A percentile compares a stretch with the other conserved stretches of the same genome.
Evolutionary conservation across 1,140 invertebrate species (phyloP).

Genomic region (Panagrolaimus sp.): DNA sequence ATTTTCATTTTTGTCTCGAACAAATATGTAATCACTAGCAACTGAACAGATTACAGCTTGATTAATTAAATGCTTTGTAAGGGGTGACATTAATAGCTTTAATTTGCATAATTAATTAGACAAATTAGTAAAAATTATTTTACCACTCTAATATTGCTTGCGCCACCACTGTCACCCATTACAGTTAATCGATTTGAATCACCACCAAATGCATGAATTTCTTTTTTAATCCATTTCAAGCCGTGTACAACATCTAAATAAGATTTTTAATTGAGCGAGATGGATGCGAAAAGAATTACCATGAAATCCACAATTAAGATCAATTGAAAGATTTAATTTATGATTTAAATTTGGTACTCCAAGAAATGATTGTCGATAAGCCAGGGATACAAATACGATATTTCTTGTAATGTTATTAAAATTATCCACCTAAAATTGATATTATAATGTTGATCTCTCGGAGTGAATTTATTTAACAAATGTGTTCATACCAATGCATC

Average conservation of each 20-base stretch:
- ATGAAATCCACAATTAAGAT: slow-evolving; percentile 10
- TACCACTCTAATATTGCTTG: background rate
- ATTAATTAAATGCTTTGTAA: background rate
- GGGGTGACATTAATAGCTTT: background rate
- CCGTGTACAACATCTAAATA: background rate
- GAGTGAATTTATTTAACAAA: no score
- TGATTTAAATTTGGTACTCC: slow-evolving; percentile 1
- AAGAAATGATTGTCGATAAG: background rate
- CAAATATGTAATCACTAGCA: no score
- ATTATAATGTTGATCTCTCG: no score
- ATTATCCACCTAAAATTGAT: background rate
- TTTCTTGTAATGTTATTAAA: slow-evolving; percentile 7
- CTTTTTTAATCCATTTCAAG: slow-evolving; percentile 7
- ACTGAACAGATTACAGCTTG: background rate
- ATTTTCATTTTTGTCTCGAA: slow-evolving; percentile 10
- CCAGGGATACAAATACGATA: background rate
- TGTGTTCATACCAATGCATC: background rate
- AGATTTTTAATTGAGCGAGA: background rate
- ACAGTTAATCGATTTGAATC: background rate
- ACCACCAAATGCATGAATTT: slow-evolving; percentile 1
- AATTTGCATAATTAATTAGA: no score
- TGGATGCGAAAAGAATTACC: background rate
- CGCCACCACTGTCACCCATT: background rate
- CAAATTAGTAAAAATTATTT: background rate
- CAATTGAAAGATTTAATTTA: slow-evolving; percentile 7